phyloP scores from a whole-genome alignment of 2,113 vertebrate genomes.

The Pogonocichla stellata region DNA sequence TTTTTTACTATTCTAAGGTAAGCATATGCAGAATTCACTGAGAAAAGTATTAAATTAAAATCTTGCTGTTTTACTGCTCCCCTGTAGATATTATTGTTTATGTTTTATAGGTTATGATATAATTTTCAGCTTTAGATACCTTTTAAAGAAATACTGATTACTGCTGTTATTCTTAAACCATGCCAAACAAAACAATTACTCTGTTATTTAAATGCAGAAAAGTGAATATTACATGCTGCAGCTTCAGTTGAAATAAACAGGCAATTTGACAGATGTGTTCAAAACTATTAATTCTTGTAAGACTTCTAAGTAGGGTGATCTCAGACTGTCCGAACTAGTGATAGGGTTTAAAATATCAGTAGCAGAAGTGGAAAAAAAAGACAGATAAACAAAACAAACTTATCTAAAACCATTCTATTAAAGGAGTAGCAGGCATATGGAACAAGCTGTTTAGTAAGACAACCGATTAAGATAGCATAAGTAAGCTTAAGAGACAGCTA shows the following conservation, averaged over 20 bases:
- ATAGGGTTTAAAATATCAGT: neutral
- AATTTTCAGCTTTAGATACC: neutral
- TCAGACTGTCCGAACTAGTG: neutral
- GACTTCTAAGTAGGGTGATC: neutral
- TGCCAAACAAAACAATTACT: neutral
- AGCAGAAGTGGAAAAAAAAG: neutral
- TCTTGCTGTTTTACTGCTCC: neutral
- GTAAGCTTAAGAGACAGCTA: conserved; percentile 18
- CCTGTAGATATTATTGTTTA: neutral
- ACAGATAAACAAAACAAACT: neutral
- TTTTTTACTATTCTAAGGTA: neutral
- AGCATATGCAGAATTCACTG: neutral
- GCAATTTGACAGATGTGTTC: neutral
- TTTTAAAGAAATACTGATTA: neutral
- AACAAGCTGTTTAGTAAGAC: neutral
- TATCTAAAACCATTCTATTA: neutral
- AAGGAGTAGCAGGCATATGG: neutral
- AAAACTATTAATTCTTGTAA: neutral
- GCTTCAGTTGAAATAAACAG: neutral
- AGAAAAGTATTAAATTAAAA: neutral
- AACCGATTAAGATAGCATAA: neutral
- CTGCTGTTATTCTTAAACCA: neutral
- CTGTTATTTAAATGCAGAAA: neutral
- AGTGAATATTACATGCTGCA: neutral
- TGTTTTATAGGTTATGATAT: neutral